phyloP scores from a whole-genome alignment of 2,888 invertebrate genomes.

The Cynaeus angustus region DNA sequence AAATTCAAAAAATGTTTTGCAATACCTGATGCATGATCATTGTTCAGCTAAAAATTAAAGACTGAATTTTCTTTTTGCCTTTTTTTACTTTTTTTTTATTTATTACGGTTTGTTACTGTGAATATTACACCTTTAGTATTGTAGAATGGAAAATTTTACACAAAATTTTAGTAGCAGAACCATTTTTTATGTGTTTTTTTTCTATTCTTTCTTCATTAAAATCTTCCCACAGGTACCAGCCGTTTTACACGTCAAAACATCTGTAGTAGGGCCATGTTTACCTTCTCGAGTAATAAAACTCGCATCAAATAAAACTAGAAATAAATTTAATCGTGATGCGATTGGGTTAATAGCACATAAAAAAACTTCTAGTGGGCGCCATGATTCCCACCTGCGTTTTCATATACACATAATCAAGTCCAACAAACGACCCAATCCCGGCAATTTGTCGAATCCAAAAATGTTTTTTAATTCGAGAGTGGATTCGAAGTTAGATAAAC shows the following conservation, averaged over 20 bases:
- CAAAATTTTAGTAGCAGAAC: too few species aligned
- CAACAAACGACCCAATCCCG: constrained; percentile 55
- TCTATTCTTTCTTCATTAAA: not conserved
- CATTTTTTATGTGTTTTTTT: too few species aligned
- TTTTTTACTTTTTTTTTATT: too few species aligned
- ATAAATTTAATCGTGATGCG: constrained; percentile 40
- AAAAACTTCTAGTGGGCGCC: constrained; percentile 49
- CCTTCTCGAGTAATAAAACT: constrained; percentile 32
- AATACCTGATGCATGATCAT: too few species aligned
- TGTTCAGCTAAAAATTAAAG: too few species aligned
- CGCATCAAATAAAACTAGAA: constrained; percentile 31
- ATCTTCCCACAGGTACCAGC: constrained; percentile 8
- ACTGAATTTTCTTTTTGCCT: too few species aligned
- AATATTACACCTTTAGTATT: too few species aligned
- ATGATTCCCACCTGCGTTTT: constrained; percentile 53
- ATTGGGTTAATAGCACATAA: constrained; percentile 35
- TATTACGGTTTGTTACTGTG: too few species aligned
- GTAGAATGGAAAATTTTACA: too few species aligned
- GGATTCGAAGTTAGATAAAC: constrained; percentile 60
- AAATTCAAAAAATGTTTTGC: too few species aligned
- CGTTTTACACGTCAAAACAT: constrained; percentile 27
- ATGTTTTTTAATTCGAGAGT: constrained; percentile 62
- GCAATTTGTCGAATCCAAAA: constrained; percentile 62
- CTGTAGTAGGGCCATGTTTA: constrained; percentile 23
- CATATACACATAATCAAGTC: constrained; percentile 35